Base-by-base conservation (phyloP, 2,888 invertebrate species). In the Sinotaia quadrata region DNA sequence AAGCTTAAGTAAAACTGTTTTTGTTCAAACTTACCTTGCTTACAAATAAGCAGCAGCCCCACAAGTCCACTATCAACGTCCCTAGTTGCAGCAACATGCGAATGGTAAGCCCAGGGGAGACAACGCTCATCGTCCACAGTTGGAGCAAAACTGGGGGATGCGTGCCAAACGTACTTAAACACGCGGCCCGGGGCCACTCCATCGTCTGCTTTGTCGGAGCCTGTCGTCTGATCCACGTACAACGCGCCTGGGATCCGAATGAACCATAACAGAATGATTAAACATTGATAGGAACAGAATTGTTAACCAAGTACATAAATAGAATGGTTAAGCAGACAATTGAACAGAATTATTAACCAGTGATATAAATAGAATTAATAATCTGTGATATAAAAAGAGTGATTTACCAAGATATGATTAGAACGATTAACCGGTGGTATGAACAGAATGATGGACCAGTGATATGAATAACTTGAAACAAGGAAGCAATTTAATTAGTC, bases 91-190 rank as follows among this genome's bases (percentile, higher is more conserved):
- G 75, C 68, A 27, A 78, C 70, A 57, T 81, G 81, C 18, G 80
- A 80, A 62, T 80, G 81, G 74, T 81, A 81, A 12, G 74, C 77
- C 69, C 78, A 81, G 10, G 78, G 75, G 36, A 80, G 63, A 62
- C 81, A 81, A 31, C 68, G 69, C 10, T 77, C 75, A 61, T 80
- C 80, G 54, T 72, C 76, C 8, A 67, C 66, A 29, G 71, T 71
- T 18, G 78, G 81, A 7, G 75, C 75, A 44, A 75, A 76, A 24
- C 73, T 74, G 2, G 75, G 65, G 10, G 73, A 69, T 54, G 78
- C 63, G 27, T 71, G 73, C 81, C 79, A 79, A 7, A 67, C 62
- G 56, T 78, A 68, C 3, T 67, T 73, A 27, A 74, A 66, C 12
- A 33, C 49, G 21, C 47, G 44, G 8, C 78, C 77, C 4, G 77